Evolutionary conservation across 2,888 invertebrate genomes (phyloP), one percentile per base, ranked within the genome.

Genomic region (Heliconius charithonia): DNA sequence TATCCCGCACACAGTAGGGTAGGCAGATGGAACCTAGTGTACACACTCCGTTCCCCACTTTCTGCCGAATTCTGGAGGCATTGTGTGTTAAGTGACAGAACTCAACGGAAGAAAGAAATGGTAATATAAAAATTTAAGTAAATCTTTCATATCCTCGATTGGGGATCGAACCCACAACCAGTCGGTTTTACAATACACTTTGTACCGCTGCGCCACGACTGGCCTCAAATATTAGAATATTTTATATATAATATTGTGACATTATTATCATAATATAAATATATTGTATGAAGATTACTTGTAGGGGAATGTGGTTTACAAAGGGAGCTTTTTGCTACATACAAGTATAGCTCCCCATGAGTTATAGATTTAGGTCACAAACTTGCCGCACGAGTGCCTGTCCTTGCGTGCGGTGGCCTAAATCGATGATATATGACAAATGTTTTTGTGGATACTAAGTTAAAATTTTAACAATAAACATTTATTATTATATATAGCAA

Each of bases 291-390:
- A 74, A 19, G 10, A 74, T 10, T 63, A 41, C 74, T 63, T 63
- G 62, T 45, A 63, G 74, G 73, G 74, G 63, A 74, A 19, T 74
- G 63, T 41, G 41, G 70, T 70, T 76, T 67, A 62, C 76, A 76
- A 67, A 76, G 75, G 51, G 66, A 76, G 74, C 66, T 66, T 75
- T 75, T 75, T 75, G 51, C 25, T 59, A 56, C 66, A 29, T 51
- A 66, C 75, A 66, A 56, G 25, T 59, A 75, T 75, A 66, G 16
- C 75, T 75, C 45, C 29, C 51, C 51, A 62, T 67, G 75, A 75
- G 75, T 75, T 74, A 74, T 74, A 74, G 74, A 74, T 74, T 74
- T 74, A 74, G 74, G 74, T 74, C 74, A 74, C 65, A 74, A 74
- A 74, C 62, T 74, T 74, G 74, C 74, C 62, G 74, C 74, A 65